Base-by-base conservation (phyloP, 2,797 vertebrate genomes). In the Sorex maritimensis region DNA sequence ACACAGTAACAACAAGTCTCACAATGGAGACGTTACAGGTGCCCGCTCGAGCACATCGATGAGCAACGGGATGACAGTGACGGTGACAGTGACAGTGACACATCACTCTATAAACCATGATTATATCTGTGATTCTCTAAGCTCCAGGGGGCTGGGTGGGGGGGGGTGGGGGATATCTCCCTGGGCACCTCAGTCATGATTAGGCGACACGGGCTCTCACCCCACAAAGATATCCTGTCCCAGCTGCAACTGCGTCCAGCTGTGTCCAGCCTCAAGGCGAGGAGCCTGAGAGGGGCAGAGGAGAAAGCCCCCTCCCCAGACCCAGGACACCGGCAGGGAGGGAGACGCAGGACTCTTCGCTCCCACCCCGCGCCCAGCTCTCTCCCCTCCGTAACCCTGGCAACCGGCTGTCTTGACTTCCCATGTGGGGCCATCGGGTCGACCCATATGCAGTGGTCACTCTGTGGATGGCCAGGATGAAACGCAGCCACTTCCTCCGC, bases 61-160 rank as follows among this genome's bases (percentile, higher is more conserved):
- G 34, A 34, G 34, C 34, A 34, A 34, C 34, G 34, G 34, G 34
- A 34, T 34, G 34, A 34, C 34, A 34, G 34, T 34, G 34, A 34
- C 34, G 2, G 34, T 34, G 34, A 34, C 34, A 34, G 34, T 34
- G 34, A 34, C 34, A 34, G 34, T 34, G 34, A 34, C 2, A 34
- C 34, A 34, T 1, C 83, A 89, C 88, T 85, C 55, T 94, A 87
- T 89, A 23, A 63, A 19, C 6, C 17, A 63, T 23, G 6, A 63
- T 3, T n/a, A 21, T 68, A 8, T 34, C 87, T 5, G 12, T 14
- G 65, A 74, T 21, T 21, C 91, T 61, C 26, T 26, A 17, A 71
- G 74, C 52, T 28, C 55, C 89, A 23, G 1, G 19, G 26, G 19
- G 15, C 52, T 13, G n/a, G 15, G 3, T 15, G 13, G 58, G 63